Base-by-base conservation (phyloP, 2,888 invertebrate genomes). In the Calephelis perditalis region DNA sequence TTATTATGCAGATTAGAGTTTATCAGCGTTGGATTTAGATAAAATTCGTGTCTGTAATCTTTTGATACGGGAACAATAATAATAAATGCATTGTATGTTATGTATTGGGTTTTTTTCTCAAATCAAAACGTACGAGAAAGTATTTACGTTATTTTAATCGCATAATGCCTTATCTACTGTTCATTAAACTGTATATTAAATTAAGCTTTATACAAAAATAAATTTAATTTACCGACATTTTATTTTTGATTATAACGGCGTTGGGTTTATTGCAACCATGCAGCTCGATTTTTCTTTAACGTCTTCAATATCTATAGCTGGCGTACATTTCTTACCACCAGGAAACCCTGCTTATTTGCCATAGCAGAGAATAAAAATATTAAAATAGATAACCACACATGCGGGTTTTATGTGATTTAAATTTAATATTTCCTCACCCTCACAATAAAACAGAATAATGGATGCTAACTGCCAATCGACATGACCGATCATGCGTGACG, bases 1-100 rank as follows among this genome's bases (percentile, higher is more conserved):
- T 88, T 89, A 88, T 87, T 79, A 89, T 90, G 89, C 76, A 88
- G 84, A 89, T 90, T 84, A 85, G 78, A 79, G 78, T 84, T 80
- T 82, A 84, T 82, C 80, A 76, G 76, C 66, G 73, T 73, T 69
- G 80, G 82, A 79, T 83, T 84, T 79, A 81, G 81, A 82, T 78
- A 78, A 74, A 54, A 46, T 59, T 59, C 73, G 71, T 71, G 69
- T 73, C 68, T 64, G 62, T 67, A 64, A 67, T 64, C 65, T 66
- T 67, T 65, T 71, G 63, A 68, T 69, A 66, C 65, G 70, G 66
- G 71, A 72, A 71, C 70, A 70, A 67, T 63, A 52, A 65, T 63
- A 57, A 55, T 56, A 44, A 47, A 37, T 58, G 55, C 40, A 40
- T 12, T 36, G 11, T 58, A 56, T 47, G 43, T 56, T 49, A 57